Evolutionary conservation across 2,888 invertebrate species (phyloP).

Genomic region (Drosophila vallismaia): DNA sequence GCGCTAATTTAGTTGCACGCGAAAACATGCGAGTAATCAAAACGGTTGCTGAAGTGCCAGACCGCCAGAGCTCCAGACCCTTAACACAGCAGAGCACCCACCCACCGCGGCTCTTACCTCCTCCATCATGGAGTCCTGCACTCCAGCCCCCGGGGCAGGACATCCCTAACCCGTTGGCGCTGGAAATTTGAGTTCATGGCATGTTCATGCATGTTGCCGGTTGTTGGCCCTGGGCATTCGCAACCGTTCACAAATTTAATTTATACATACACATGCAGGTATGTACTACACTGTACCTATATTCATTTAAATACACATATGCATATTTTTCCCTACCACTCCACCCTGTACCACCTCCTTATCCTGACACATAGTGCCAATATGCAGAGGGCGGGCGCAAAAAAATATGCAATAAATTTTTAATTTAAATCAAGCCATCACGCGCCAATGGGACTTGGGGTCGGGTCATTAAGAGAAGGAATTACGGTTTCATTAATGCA

Average conservation of each 20-base stretch:
- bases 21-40: conserved; percentile 76
- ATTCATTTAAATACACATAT: conserved; percentile 24
- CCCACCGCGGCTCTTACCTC: conserved; percentile 32
- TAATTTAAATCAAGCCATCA: conserved; percentile 75
- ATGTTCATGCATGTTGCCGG: conserved; percentile 57
- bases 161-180: conserved; percentile 64
- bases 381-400: conserved; percentile 55
- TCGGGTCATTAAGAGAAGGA: conserved; percentile 13
- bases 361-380: conserved; percentile 14
- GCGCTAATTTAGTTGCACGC: conserved; percentile 76
- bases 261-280: conserved; percentile 50
- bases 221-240: conserved; percentile 55
- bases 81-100: conserved; percentile 33
- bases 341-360: too few relatives aligned
- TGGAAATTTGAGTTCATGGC: conserved; percentile 72
- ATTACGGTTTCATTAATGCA: conserved; percentile 47
- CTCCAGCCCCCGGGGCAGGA: conserved; percentile 8
- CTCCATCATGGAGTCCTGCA: not conserved
- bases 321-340: conserved; percentile 19
- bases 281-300: not conserved
- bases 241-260: conserved; percentile 68
- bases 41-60: conserved; percentile 66
- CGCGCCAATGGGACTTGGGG: conserved; percentile 26
- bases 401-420: conserved; percentile 79
- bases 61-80: conserved; percentile 29